A percentile compares a stretch with the other conserved stretches of the same genome.
phyloP scores from a whole-genome alignment of 1,140 invertebrate species.

The Leptopilina clavipes region DNA sequence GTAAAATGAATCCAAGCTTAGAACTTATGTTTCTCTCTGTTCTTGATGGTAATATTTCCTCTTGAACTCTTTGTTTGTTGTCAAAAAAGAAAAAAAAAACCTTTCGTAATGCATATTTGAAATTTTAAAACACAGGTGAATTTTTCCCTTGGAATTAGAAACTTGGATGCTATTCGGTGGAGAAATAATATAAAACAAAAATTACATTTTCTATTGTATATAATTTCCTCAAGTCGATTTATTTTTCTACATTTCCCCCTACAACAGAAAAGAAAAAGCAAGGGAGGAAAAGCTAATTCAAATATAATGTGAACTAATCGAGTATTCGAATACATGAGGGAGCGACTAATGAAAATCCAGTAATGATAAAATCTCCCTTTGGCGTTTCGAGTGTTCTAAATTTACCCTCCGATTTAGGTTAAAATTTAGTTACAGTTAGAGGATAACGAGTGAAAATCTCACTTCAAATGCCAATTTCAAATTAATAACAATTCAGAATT shows the following conservation, averaged over 20 bases:
- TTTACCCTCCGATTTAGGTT: background rate
- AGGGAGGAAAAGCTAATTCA: background rate
- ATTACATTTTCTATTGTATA: no score
- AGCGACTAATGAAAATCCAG: background rate
- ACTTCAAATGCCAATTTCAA: background rate
- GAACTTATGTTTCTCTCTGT: slow-evolving; percentile 28
- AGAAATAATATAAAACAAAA: no score
- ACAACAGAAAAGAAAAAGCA: no score
- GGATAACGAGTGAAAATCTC: slow-evolving; percentile 1
- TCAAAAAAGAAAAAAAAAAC: background rate
- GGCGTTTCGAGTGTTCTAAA: background rate
- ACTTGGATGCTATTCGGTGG: no score
- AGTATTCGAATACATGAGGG: background rate
- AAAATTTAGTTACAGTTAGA: background rate
- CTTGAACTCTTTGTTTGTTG: background rate
- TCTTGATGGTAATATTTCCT: background rate
- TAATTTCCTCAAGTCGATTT: no score
- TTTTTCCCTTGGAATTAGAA: no score
- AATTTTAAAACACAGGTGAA: no score
- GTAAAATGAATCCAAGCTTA: slow-evolving; percentile 63
- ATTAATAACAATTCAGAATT: background rate
- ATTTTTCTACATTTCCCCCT: no score
- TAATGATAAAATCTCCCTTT: background rate
- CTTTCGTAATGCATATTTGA: background rate
- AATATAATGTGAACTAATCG: background rate